Base-by-base conservation (phyloP, 2,113 vertebrate genomes). In the Alces alces region DNA sequence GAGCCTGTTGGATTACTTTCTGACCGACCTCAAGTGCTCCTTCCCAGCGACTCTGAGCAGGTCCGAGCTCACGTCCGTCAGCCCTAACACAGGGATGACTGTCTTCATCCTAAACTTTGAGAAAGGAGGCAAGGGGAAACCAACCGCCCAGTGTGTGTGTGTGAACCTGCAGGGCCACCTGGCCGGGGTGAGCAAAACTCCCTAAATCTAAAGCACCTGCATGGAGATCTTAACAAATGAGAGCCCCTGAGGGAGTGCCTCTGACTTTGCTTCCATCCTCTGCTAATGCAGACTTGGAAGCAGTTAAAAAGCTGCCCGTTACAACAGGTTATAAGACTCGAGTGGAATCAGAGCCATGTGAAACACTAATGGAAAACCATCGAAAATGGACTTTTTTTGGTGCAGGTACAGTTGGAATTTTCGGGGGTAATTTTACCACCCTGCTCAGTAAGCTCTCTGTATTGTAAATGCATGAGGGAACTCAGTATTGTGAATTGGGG, bases 51-150 rank as follows among this genome's bases (percentile, higher is more conserved):
- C 98, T 36, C 92, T 98, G 84, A 99, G 99, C 97, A 98, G 98
- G 97, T 99, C 99, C 0, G 99, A 99, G 54, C 85, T 99, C 60
- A 98, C 98, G 14, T 99, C 99, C 1, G 99, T 99, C 25, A 99
- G 99, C 96, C 99, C 99, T 47, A 99, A 99, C 96, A 99, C 99
- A 0, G 99, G 99, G 88, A 98, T 99, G 92, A 99, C 99, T 90
- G 98, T 99, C 98, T 99, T 99, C n/a, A 19, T 99, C 43, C 3
- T 99, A 92, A 99, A 98, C 25, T 95, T 99, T 39, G 97, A 98
- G 70, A 97, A 88, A 0, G 98, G 98, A 0, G 98, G 98, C 16
- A 76, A 89, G 1, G 95, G 96, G 54, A 99, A 98, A 0, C 98
- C 98, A 10, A 94, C 98, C 28, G 70, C 99, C 3, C 98, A 89